Conservation (phyloP, 2,888 invertebrate genomes). For the Syrista parreyssii region DNA sequence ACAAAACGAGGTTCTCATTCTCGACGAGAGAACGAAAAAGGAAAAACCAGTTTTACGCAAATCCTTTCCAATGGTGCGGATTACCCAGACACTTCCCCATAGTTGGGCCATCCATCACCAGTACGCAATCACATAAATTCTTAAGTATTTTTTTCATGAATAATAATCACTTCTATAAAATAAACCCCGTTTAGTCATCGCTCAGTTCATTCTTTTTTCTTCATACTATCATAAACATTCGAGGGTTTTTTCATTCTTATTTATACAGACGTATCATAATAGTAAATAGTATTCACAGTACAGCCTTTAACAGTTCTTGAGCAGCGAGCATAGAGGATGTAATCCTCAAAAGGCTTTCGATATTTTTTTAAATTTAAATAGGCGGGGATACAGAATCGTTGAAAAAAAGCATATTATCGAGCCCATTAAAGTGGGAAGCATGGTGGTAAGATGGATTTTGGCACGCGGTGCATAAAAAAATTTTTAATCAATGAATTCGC, state of each 20-base stretch:
- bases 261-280: neutral
- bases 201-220: neutral
- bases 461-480: neutral
- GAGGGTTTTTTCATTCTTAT: neutral
- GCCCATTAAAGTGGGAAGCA: neutral
- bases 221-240: neutral
- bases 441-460: neutral
- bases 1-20: neutral
- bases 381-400: neutral
- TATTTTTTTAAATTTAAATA: neutral
- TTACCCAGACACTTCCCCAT: constrained; percentile 59
- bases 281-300: constrained; percentile 18
- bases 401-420: neutral
- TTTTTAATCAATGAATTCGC: neutral
- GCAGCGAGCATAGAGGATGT: constrained; percentile 11
- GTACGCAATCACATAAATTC: neutral
- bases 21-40: neutral
- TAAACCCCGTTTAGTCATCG: neutral
- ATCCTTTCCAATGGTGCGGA: constrained; percentile 11
- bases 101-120: constrained; percentile 42
- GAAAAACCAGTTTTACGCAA: neutral
- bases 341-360: constrained; percentile 8
- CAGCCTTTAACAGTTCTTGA: constrained; percentile 20
- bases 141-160: neutral
- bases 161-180: neutral